These are phyloP conservation scores for Ateles fusciceps DNA, from an alignment of 2,797 vertebrate genomes.

Conservation along the genomic window DNA sequence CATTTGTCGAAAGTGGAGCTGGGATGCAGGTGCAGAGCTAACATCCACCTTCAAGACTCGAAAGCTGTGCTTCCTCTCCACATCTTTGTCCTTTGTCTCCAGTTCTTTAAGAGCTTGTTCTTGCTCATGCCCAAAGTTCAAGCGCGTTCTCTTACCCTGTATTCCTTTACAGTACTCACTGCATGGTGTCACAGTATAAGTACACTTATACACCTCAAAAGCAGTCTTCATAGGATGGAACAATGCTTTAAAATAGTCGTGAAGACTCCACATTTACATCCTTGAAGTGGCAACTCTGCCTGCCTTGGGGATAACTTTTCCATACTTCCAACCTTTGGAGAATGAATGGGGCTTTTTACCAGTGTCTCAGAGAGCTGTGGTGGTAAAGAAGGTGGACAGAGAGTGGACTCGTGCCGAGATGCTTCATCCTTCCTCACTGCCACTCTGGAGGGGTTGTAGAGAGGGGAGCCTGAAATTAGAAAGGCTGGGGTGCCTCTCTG, in stretches of 20 bases:
- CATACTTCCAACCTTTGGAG: neutral
- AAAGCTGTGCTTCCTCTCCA: neutral
- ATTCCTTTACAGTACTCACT: neutral
- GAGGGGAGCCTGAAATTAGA: neutral
- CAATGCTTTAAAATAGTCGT: neutral
- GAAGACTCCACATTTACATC: neutral
- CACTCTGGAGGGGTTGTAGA: neutral
- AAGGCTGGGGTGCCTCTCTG: neutral
- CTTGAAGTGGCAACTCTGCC: neutral
- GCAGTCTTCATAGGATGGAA: neutral
- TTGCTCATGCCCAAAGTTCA: neutral
- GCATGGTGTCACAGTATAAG: neutral
- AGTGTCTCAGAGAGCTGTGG: neutral
- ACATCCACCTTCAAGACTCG: neutral
- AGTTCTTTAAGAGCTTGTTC: neutral
- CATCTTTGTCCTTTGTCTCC: neutral
- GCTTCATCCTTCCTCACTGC: rapidly evolving
- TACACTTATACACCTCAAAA: neutral
- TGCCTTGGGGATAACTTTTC: neutral
- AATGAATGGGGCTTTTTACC: neutral
- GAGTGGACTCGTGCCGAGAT: neutral
- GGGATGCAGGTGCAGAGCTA: neutral
- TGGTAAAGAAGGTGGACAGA: neutral
- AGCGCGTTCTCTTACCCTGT: too few species aligned
- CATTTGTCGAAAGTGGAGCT: neutral